Evolutionary conservation across 2,888 invertebrate species (phyloP).

Genomic region (Scaptodrosophila latifasciaeformis): DNA sequence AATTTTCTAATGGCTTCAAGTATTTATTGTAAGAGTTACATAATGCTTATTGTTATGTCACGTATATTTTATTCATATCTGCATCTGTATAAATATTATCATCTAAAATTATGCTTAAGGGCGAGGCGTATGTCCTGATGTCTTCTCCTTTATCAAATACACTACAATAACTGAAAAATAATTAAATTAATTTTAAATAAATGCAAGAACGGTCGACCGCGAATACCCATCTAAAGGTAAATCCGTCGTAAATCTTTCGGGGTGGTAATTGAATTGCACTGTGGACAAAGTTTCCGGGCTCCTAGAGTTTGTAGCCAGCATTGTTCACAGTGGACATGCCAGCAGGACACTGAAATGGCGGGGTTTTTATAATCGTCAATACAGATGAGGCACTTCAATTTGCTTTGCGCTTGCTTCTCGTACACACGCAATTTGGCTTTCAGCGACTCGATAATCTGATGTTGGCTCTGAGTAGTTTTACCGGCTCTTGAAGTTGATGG

Average conservation of each 20-base stretch:
- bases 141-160: conserved; percentile 15
- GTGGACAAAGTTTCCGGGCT: conserved; percentile 94
- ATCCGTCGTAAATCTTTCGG: conserved; percentile 90
- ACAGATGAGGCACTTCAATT: conserved; percentile 92
- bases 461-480: conserved; percentile 40
- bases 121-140: conserved; percentile 5
- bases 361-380: conserved; percentile 90
- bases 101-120: not conserved
- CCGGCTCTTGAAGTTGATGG: conserved; percentile 29
- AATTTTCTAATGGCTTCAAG: conserved; percentile 5
- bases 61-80: conserved; percentile 47
- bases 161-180: conserved; percentile 2
- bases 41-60: conserved; percentile 59
- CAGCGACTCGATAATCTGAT: conserved; percentile 81
- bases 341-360: conserved; percentile 94
- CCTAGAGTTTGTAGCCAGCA: conserved; percentile 84
- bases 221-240: conserved; percentile 83
- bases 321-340: conserved; percentile 96
- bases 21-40: conserved; percentile 56
- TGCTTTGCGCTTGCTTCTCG: conserved; percentile 80
- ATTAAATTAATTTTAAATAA: too few species aligned
- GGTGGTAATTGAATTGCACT: conserved; percentile 94
- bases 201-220: too few species aligned
- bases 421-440: conserved; percentile 85
- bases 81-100: conserved; percentile 42